Evolutionary conservation across 2,888 invertebrate species (phyloP).

Genomic region (Apeira syringaria): DNA sequence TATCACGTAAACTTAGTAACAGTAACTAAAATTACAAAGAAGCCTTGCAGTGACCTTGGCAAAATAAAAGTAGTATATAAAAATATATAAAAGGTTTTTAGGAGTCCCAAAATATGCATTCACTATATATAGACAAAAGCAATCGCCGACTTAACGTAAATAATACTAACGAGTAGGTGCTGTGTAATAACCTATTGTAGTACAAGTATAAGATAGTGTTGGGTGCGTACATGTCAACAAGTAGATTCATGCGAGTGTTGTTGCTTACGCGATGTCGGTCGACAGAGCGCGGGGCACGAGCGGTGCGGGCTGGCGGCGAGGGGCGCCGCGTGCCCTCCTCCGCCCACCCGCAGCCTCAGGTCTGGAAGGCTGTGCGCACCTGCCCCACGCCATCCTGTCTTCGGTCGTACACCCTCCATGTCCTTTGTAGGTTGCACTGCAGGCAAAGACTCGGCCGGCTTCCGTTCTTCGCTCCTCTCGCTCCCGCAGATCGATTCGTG

Average conservation of each 20-base stretch:
- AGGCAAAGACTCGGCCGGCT: neutral
- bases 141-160: no score
- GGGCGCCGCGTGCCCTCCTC: constrained; percentile 21
- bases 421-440: constrained; percentile 19
- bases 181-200: neutral
- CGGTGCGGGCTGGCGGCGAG: constrained; percentile 31
- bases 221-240: constrained; percentile 25
- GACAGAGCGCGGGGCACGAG: constrained; percentile 37
- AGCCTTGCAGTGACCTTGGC: constrained; percentile 3
- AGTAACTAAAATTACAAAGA: no score
- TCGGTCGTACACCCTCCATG: neutral
- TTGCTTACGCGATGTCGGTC: constrained; percentile 53
- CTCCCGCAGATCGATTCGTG: constrained; percentile 48
- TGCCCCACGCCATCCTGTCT: neutral
- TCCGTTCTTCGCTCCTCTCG: constrained; percentile 26
- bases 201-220: constrained; percentile 3
- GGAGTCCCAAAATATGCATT: no score
- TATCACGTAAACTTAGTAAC: no score
- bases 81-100: no score
- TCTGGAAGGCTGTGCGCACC: constrained; percentile 55
- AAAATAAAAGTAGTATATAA: constrained; percentile 6
- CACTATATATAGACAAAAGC: constrained; percentile 1
- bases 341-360: constrained; percentile 38
- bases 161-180: no score
- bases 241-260: constrained; percentile 15